Conservation (phyloP, 1,140 invertebrate genomes). For the Trachelipus rathkii region DNA sequence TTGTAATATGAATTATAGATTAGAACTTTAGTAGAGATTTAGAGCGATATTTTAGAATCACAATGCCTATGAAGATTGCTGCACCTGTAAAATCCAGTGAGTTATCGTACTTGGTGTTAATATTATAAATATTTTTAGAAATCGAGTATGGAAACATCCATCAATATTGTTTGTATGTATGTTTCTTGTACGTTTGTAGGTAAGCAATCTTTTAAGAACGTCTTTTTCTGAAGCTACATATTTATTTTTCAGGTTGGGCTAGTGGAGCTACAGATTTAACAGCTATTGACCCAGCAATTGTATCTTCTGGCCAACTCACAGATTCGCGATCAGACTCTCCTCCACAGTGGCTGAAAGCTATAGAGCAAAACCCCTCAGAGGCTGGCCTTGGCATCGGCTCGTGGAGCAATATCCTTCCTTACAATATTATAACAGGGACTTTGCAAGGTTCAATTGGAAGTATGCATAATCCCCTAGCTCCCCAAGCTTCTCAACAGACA, state of each 20-base stretch:
- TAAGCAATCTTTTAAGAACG: too few species aligned
- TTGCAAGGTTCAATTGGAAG: constrained; percentile 37
- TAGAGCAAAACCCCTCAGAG: constrained; percentile 51
- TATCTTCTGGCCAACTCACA: constrained; percentile 51
- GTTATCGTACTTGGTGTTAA: too few species aligned
- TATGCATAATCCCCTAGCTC: constrained; percentile 2
- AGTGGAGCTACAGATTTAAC: constrained; percentile 65
- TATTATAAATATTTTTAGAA: too few species aligned
- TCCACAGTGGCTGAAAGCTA: constrained; percentile 56
- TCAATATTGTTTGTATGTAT: too few species aligned
- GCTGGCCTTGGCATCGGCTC: constrained; percentile 31
- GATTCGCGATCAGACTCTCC: constrained; percentile 50
- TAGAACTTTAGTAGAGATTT: too few species aligned
- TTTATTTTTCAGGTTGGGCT: constrained; percentile 32
- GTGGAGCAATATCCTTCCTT: constrained; percentile 6
- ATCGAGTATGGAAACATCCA: too few species aligned
- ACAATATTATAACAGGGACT: constrained; percentile 22
- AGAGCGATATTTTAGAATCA: too few species aligned
- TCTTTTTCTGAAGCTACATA: neutral
- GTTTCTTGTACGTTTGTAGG: too few species aligned
- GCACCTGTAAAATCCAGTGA: too few species aligned
- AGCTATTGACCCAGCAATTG: constrained; percentile 77
- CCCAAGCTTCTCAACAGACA: constrained; percentile 12
- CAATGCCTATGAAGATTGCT: too few species aligned
- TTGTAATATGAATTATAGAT: too few species aligned